Conservation (phyloP, 2,888 invertebrate species). For the Parnassius glacialis region DNA sequence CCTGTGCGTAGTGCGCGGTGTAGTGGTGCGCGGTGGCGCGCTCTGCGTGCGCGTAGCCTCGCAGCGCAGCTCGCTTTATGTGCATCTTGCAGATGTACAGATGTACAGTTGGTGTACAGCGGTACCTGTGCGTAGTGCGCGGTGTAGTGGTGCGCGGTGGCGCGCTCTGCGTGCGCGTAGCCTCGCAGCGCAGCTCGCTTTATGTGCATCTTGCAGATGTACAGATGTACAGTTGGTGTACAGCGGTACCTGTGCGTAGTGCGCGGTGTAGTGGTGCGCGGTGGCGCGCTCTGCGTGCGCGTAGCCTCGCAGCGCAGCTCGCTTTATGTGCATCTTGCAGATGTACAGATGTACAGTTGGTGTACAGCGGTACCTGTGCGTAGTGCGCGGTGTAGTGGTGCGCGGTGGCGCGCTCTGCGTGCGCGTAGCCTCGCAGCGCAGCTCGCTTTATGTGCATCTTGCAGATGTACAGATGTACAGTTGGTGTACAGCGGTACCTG, state of each 20-base stretch:
- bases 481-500: too few relatives aligned
- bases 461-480: conserved; percentile 51
- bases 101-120: too few relatives aligned
- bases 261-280: background rate
- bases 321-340: background rate
- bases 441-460: conserved; percentile 76
- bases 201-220: conserved; percentile 76
- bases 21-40: background rate
- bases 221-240: conserved; percentile 27
- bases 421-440: conserved; percentile 38
- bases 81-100: background rate
- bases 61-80: background rate
- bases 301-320: background rate
- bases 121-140: background rate
- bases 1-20: background rate
- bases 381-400: conserved; percentile 42
- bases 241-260: too few relatives aligned
- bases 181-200: conserved; percentile 59
- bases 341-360: background rate
- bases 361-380: background rate
- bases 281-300: too few relatives aligned
- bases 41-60: too few relatives aligned
- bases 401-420: conserved; percentile 12
- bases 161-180: background rate
- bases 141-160: conserved; percentile 43